Base-by-base conservation (phyloP, 2,888 invertebrate species). In the Strigamia transsilvanica region DNA sequence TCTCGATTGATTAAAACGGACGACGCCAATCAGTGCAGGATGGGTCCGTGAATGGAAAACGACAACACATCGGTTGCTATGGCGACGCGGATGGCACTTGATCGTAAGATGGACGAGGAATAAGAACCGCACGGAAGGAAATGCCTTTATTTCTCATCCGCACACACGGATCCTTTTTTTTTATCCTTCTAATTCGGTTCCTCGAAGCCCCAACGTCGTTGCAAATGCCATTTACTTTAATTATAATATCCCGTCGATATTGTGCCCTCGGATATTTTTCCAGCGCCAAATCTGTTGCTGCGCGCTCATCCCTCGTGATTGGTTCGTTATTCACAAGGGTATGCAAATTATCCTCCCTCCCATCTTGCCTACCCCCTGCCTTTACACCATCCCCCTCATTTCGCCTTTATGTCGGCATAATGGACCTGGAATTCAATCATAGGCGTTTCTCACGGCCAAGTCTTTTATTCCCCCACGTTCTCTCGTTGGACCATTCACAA, bases 351-450 rank as follows among this genome's bases (percentile, higher is more conserved):
- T 23, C 23, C 61, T 18, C 61, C 61, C 18, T 61, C 61, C 23
- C 18, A 21, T 51, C n/a, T 51, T n/a, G 2, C 2, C 51, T n/a
- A 51, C 51, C 51, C 61, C 21, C 61, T 66, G 66, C 27, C 32
- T 15, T 15, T 66, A 66, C 32, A 12, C 23, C 27, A 9, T 32
- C 13, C 66, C 66, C 66, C 66, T 66, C 27, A 15, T 66, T 23
- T 66, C 13, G 23, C 66, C 15, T 61, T 66, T 66, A 66, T 66
- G 27, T 66, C 9, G 13, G 66, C 23, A 66, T 66, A 66, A 66
- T 66, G 66, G 66, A 66, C 27, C 32, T 2, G 66, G 27, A 66
- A 66, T 66, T 66, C 66, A 66, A 66, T 66, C 66, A 66, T 15
- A 13, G 66, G 66, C 66, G 66, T 66, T 66, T 66, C 66, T 23